A percentile compares a stretch with the other conserved stretches of the same genome.
phyloP scores from a whole-genome alignment of 1,140 invertebrate species.

The Triops cancriformis region DNA sequence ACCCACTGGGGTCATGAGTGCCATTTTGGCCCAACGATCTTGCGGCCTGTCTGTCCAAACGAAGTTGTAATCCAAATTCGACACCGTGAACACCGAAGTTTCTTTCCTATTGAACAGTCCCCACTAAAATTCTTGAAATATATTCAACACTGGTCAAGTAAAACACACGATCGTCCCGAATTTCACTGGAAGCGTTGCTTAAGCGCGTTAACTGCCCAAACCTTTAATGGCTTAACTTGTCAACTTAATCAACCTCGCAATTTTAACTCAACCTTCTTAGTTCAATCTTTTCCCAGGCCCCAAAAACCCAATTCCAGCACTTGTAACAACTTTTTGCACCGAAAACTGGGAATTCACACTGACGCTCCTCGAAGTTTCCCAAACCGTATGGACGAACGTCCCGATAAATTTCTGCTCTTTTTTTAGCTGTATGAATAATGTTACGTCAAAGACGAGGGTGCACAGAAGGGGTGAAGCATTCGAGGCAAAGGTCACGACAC shows the following conservation, averaged over 20 bases:
- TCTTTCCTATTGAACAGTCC: background rate
- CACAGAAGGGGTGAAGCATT: background rate
- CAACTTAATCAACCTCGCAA: no score
- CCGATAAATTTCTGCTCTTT: background rate
- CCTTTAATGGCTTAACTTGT: no score
- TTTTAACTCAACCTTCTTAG: no score
- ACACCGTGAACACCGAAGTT: background rate
- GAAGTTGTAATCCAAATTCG: background rate
- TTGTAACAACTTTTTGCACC: no score
- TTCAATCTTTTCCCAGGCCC: no score
- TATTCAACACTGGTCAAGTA: no score
- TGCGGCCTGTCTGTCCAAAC: background rate
- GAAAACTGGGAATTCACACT: background rate
- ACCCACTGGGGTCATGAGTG: conserved; percentile 22
- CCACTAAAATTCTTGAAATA: no score
- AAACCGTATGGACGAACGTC: background rate
- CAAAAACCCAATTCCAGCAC: no score
- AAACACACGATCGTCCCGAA: no score
- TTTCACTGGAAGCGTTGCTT: no score
- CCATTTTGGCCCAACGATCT: conserved; percentile 16
- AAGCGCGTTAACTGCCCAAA: no score
- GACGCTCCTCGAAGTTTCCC: background rate
- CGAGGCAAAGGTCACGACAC: conserved; percentile 4
- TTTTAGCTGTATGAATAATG: background rate
- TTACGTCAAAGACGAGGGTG: background rate